Evolutionary conservation across 2,888 invertebrate species (phyloP).

Genomic region (Papilio protenor): DNA sequence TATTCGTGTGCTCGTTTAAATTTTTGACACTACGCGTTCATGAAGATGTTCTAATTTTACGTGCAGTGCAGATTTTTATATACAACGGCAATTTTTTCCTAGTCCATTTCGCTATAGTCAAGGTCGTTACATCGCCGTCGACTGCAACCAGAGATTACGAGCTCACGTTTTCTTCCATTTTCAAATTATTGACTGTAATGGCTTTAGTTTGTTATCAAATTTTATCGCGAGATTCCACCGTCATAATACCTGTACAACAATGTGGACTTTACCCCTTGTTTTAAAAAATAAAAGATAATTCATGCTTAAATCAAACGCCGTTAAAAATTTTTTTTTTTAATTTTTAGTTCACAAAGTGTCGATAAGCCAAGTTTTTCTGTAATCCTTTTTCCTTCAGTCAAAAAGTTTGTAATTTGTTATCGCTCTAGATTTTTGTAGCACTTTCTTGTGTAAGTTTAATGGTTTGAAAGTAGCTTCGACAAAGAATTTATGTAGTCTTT

Average conservation of each 20-base stretch:
- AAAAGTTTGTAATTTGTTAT: conserved; percentile 31
- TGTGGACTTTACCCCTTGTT: neutral
- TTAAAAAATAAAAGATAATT: neutral
- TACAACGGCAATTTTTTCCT: neutral
- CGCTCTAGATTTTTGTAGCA: conserved; percentile 26
- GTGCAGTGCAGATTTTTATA: neutral
- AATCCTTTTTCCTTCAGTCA: conserved; percentile 19
- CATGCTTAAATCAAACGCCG: neutral
- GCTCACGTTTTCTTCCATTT: conserved; percentile 1
- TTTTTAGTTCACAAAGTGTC: conserved; percentile 9
- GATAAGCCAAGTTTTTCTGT: conserved; percentile 6
- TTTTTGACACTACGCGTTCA: neutral
- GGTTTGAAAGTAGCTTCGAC: conserved; percentile 13
- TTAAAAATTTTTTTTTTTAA: too few relatives aligned
- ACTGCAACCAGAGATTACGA: conserved; percentile 3
- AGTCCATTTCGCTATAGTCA: neutral
- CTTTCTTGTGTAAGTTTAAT: conserved; percentile 38
- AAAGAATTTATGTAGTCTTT: conserved; percentile 28
- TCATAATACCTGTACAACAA: neutral
- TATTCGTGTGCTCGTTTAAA: too few relatives aligned
- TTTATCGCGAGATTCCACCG: neutral
- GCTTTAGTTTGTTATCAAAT: neutral
- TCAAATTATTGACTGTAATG: conserved; percentile 12
- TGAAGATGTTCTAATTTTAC: neutral
- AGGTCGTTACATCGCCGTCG: neutral